phyloP scores from a whole-genome alignment of 2,888 invertebrate species.

The Meta bourneti region DNA sequence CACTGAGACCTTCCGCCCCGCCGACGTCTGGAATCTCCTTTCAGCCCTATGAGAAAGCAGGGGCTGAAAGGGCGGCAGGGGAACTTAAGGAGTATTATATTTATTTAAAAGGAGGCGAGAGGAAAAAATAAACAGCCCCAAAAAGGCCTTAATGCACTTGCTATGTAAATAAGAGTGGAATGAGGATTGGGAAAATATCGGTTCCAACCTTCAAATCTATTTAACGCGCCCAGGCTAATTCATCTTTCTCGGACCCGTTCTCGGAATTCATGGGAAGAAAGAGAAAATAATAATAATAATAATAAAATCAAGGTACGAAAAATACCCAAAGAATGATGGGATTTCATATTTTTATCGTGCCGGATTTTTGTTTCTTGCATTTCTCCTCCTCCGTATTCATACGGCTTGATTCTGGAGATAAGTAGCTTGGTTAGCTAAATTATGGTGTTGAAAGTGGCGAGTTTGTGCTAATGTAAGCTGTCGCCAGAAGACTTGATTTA shows the following conservation, averaged over 20 bases:
- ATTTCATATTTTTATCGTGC: background rate
- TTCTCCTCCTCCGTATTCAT: too few species aligned
- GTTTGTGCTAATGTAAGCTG: too few species aligned
- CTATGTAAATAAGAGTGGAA: slow-evolving; percentile 61
- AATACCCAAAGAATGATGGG: background rate
- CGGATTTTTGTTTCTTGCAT: too few species aligned
- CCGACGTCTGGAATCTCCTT: slow-evolving; percentile 53
- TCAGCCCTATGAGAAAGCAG: background rate
- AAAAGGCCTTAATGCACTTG: slow-evolving; percentile 62
- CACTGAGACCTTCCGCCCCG: slow-evolving; percentile 28
- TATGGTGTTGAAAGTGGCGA: too few species aligned
- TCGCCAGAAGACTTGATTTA: too few species aligned
- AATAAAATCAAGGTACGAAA: background rate
- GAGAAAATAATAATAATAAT: background rate
- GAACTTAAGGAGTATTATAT: slow-evolving; percentile 55
- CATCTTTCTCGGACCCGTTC: slow-evolving; percentile 52
- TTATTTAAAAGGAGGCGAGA: slow-evolving; percentile 45
- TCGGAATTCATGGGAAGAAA: background rate
- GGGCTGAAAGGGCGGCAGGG: background rate
- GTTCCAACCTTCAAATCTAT: slow-evolving; percentile 60
- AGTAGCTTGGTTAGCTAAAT: too few species aligned
- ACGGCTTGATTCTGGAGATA: too few species aligned
- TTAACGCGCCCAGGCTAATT: slow-evolving; percentile 66
- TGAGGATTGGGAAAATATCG: slow-evolving; percentile 70
- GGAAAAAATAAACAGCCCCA: slow-evolving; percentile 38